Conservation (phyloP, 2,888 invertebrate species). For the Andrena praecox region DNA sequence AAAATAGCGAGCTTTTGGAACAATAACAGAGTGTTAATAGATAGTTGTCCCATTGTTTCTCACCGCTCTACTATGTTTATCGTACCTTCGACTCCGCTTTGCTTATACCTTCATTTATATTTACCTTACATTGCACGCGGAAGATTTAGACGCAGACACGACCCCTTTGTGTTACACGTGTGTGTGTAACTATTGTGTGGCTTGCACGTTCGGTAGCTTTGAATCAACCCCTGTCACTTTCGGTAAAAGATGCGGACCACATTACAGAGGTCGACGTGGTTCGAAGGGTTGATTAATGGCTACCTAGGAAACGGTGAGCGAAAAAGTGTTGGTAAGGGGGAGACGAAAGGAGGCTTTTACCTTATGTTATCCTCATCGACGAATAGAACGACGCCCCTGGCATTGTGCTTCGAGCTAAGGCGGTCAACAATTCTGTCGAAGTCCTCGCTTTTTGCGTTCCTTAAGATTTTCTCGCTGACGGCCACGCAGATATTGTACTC, state of each 20-base stretch:
- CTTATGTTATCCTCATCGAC: slow-evolving; percentile 90
- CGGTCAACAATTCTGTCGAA: slow-evolving; percentile 88
- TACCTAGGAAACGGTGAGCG: neutral
- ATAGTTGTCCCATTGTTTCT: no score
- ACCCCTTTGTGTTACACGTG: neutral
- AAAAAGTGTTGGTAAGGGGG: slow-evolving; percentile 11
- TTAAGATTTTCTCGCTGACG: slow-evolving; percentile 87
- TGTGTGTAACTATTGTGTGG: neutral
- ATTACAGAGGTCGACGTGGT: slow-evolving; percentile 10
- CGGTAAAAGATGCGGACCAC: slow-evolving; percentile 15
- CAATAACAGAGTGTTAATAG: no score
- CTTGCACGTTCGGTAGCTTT: neutral
- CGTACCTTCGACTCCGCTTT: no score
- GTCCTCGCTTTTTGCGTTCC: slow-evolving; percentile 87
- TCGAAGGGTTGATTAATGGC: slow-evolving; percentile 31
- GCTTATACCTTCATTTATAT: no score
- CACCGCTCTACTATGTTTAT: no score
- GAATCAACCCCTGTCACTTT: slow-evolving; percentile 21
- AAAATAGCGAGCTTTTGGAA: no score
- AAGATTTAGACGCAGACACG: no score
- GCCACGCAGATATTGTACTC: slow-evolving; percentile 86
- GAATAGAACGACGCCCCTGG: slow-evolving; percentile 89
- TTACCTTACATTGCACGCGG: no score
- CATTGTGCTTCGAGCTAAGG: slow-evolving; percentile 87
- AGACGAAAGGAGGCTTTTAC: slow-evolving; percentile 76